Base-by-base conservation (phyloP, 2,797 vertebrate species). In the Peromyscus attwateri region DNA sequence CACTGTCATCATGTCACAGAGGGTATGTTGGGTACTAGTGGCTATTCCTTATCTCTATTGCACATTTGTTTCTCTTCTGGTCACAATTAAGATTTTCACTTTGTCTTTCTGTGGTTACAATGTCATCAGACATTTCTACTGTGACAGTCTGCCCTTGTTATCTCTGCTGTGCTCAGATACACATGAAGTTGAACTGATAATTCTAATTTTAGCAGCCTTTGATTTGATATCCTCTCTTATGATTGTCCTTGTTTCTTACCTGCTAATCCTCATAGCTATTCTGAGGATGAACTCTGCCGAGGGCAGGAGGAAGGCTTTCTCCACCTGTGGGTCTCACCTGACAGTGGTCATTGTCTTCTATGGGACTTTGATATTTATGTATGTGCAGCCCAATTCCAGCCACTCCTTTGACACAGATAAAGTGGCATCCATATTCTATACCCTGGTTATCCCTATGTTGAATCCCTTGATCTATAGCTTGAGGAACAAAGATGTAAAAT, bases 391-490 rank as follows among this genome's bases (percentile, higher is more conserved):
- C 11, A 43, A 87, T 1, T 94, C 97, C 25, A 96, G 34, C 11
- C 96, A 96, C 66, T 95, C 79, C 34, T 93, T 89, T 57, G 94
- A 95, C 25, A 97, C 57, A 17, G 97, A 98, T 29, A 98, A 97
- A 95, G 60, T 97, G 34, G 88, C 96, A 7, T 95, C 98, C 0
- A 29, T 98, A 46, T 96, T 98, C 94, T 98, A 98, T 0, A 96
- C 95, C 0, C 2, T 98, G 0, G 0, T 98, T 4, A 98, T 97
- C 0, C 98, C 97, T 8, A 97, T 98, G 95, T 19, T 98, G 52
- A 98, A 98, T 87, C 97, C 97, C 0, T 83, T 98, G 82, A 97
- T 98, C 37, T 98, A 98, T 3, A 96, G 96, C 12, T 73, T 97
- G 46, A 96, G 96, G 37, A 98, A 98, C 52, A 97, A 95, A 66